Conservation (phyloP, 64 coral and sea anemone species). For the Porites australiensis region DNA sequence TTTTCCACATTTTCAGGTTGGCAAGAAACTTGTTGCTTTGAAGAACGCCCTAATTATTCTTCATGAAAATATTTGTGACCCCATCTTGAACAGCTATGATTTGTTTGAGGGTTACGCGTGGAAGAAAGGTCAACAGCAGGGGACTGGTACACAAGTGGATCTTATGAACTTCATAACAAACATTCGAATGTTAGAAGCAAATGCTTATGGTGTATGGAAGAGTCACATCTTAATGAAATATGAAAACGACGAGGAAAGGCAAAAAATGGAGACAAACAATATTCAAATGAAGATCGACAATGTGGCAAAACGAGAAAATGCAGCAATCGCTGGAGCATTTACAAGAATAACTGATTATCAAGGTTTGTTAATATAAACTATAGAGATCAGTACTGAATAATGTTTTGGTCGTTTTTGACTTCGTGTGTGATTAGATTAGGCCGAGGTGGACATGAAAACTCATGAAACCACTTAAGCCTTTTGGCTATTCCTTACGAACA, state of each 20-base stretch:
- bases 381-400: not conserved
- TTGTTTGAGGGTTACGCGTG: constrained; percentile 29
- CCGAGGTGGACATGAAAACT: no score
- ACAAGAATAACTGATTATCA: constrained; percentile 35
- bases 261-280: constrained; percentile 6
- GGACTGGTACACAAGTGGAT: not conserved
- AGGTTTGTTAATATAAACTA: not conserved
- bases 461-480: no score
- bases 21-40: not conserved
- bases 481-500: no score
- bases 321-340: constrained; percentile 3
- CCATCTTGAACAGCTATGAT: constrained; percentile 17
- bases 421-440: no score
- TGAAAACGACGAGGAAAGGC: not conserved
- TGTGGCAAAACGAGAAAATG: constrained; percentile 1
- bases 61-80: constrained; percentile 24
- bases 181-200: constrained; percentile 5
- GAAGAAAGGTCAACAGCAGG: constrained; percentile 15
- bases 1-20: not conserved
- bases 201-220: not conserved
- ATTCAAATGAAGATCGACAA: not conserved
- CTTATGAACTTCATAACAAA: constrained; percentile 21
- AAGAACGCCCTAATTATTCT: constrained; percentile 6
- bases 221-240: constrained; percentile 14
- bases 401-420: no score